Conservation (phyloP, 2,888 invertebrate species). For the Andrena fulva region DNA sequence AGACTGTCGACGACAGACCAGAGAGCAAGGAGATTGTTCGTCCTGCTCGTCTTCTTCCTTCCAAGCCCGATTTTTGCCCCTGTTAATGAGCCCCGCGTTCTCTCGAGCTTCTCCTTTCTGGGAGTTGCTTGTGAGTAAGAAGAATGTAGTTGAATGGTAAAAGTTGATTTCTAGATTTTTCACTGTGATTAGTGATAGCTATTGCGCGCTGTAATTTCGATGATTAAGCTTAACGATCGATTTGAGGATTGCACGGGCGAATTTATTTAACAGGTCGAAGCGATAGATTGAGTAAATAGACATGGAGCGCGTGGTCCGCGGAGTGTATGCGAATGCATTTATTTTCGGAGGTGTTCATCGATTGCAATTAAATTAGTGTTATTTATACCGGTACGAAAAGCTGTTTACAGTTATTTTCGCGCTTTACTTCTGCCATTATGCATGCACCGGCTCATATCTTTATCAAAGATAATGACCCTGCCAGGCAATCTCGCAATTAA, state of each 20-base stretch:
- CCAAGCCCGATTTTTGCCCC: not conserved
- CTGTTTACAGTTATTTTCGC: not conserved
- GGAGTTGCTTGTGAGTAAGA: too few relatives aligned
- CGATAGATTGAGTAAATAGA: slow-evolving; percentile 21
- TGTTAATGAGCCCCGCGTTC: slow-evolving; percentile 13
- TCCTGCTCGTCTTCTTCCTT: not conserved
- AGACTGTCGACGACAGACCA: slow-evolving; percentile 40
- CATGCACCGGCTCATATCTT: too few relatives aligned
- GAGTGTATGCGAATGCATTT: not conserved
- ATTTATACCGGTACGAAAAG: not conserved
- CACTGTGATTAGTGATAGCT: too few relatives aligned
- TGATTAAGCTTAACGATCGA: not conserved
- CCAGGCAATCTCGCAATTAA: too few relatives aligned
- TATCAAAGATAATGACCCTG: too few relatives aligned
- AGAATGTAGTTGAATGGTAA: too few relatives aligned
- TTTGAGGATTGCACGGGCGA: not conserved
- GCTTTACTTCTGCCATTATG: too few relatives aligned
- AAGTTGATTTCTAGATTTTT: too few relatives aligned
- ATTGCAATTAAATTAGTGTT: slow-evolving; percentile 8
- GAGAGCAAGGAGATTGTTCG: not conserved
- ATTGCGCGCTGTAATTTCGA: not conserved
- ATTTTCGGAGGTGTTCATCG: not conserved
- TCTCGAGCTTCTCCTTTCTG: too few relatives aligned
- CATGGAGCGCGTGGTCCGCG: not conserved
- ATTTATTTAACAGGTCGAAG: slow-evolving; percentile 27